Percentiles rank a stretch among this genome's conserved stretches.
These are phyloP conservation scores for Andricus curvator DNA, from an alignment of 2,888 invertebrate species.

Conservation along the genomic window DNA sequence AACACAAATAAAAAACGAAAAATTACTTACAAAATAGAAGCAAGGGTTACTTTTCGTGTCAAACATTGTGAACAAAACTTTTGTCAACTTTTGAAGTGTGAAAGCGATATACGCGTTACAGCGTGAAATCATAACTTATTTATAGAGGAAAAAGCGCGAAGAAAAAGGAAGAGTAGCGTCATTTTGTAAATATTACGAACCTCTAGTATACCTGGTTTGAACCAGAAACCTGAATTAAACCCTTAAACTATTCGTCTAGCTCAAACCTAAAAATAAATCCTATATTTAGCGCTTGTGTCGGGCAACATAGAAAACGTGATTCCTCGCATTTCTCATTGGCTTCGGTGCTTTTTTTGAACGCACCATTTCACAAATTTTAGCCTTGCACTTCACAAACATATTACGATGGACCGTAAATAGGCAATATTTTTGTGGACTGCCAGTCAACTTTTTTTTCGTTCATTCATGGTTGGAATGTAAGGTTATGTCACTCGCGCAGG, in stretches of 20 bases:
- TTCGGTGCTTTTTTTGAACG: slow-evolving; percentile 42
- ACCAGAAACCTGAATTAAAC: slow-evolving; percentile 63
- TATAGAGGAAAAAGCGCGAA: not conserved
- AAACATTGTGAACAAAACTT: slow-evolving; percentile 21
- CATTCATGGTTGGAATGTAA: slow-evolving; percentile 52
- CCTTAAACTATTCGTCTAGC: slow-evolving; percentile 65
- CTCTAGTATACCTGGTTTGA: slow-evolving; percentile 65
- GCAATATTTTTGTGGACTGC: slow-evolving; percentile 59
- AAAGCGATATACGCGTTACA: not conserved
- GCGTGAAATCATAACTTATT: not conserved
- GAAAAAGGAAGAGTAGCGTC: not conserved
- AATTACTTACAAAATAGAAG: slow-evolving; percentile 40
- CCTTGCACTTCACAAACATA: slow-evolving; percentile 47
- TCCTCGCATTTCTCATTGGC: not conserved
- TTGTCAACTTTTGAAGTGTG: slow-evolving; percentile 11
- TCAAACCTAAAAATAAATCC: slow-evolving; percentile 75
- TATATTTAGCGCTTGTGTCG: slow-evolving; percentile 67
- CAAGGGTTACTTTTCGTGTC: slow-evolving; percentile 15
- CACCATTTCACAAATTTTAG: slow-evolving; percentile 41
- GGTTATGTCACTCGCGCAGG: slow-evolving; percentile 23
- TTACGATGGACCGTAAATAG: slow-evolving; percentile 56
- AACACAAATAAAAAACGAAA: not conserved
- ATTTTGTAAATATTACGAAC: slow-evolving; percentile 56
- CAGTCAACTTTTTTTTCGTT: slow-evolving; percentile 54
- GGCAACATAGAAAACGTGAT: slow-evolving; percentile 12